These are phyloP conservation scores for Crotalus adamanteus DNA, from an alignment of 2,797 vertebrate species.

Conservation along the genomic window DNA sequence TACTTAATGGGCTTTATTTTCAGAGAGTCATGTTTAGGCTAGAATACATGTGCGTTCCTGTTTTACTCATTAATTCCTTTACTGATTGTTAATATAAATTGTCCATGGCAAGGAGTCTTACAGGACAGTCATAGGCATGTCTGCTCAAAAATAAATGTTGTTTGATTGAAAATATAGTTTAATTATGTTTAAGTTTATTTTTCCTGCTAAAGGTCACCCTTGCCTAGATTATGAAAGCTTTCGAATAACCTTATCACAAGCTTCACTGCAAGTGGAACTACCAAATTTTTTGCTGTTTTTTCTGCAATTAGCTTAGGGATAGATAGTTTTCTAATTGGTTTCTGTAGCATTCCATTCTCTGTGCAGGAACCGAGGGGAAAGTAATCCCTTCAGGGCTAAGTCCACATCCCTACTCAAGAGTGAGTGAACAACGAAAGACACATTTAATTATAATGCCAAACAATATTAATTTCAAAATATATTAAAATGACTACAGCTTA, in stretches of 20 bases:
- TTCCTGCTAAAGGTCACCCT: conserved; percentile 10
- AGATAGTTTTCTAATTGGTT: conserved; percentile 51
- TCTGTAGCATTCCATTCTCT: conserved; percentile 55
- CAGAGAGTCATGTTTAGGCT: not conserved
- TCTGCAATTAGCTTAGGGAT: conserved; percentile 43
- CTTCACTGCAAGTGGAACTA: conserved; percentile 22
- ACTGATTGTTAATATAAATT: not conserved
- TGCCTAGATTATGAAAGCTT: conserved; percentile 44
- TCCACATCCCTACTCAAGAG: conserved; percentile 51
- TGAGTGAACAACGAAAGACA: conserved; percentile 55
- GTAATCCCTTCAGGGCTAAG: conserved; percentile 48
- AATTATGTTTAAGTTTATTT: not conserved
- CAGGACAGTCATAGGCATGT: not conserved
- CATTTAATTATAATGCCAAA: conserved; percentile 58
- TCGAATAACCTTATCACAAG: conserved; percentile 29
- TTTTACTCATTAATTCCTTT: not conserved
- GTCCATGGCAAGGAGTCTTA: not conserved
- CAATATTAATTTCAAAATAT: conserved; percentile 56
- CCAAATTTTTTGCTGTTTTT: conserved; percentile 46
- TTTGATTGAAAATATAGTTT: not conserved
- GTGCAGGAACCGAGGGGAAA: conserved; percentile 43
- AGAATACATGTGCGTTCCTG: not conserved
- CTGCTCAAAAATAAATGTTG: not conserved
- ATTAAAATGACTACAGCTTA: conserved; percentile 39
- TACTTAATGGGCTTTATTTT: not conserved